phyloP scores from a whole-genome alignment of 2,888 invertebrate genomes.

The Pyrocoelia pectoralis region DNA sequence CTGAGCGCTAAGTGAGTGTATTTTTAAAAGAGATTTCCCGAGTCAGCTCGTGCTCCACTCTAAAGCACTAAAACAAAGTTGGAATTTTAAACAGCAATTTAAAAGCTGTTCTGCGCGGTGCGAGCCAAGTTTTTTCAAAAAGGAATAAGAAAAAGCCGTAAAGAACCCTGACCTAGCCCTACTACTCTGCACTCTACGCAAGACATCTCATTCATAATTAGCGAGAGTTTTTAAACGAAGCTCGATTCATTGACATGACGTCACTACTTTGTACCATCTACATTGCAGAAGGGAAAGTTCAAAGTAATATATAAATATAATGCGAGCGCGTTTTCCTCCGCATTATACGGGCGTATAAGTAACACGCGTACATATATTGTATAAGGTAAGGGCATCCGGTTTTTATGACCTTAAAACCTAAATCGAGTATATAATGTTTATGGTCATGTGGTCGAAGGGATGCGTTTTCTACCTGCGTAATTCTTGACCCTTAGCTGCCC shows the following conservation, averaged over 20 bases:
- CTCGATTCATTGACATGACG: conserved; percentile 50
- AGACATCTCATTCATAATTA: conserved; percentile 61
- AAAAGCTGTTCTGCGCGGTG: conserved; percentile 55
- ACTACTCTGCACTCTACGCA: conserved; percentile 55
- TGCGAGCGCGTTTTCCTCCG: not conserved
- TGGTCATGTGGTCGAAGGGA: conserved; percentile 30
- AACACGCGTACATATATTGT: conserved; percentile 18
- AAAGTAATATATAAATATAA: conserved; percentile 13
- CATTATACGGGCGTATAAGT: conserved; percentile 6
- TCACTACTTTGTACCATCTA: conserved; percentile 39
- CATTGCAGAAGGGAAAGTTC: conserved; percentile 23
- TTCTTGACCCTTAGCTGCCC: conserved; percentile 52
- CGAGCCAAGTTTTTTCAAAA: conserved; percentile 40
- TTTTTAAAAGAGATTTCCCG: conserved; percentile 54
- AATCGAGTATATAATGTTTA: conserved; percentile 20
- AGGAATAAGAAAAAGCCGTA: conserved; percentile 56
- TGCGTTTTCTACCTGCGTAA: conserved; percentile 47
- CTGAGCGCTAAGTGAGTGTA: conserved; percentile 52
- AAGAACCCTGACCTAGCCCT: conserved; percentile 61
- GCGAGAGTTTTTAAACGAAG: conserved; percentile 58
- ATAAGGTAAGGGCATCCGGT: conserved; percentile 6
- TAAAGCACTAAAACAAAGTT: conserved; percentile 59
- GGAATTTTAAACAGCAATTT: conserved; percentile 61
- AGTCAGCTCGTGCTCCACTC: conserved; percentile 48
- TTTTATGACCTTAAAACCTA: conserved; percentile 22